Conservation (phyloP, 2,797 vertebrate species). For the Centroberyx gerrardi region DNA sequence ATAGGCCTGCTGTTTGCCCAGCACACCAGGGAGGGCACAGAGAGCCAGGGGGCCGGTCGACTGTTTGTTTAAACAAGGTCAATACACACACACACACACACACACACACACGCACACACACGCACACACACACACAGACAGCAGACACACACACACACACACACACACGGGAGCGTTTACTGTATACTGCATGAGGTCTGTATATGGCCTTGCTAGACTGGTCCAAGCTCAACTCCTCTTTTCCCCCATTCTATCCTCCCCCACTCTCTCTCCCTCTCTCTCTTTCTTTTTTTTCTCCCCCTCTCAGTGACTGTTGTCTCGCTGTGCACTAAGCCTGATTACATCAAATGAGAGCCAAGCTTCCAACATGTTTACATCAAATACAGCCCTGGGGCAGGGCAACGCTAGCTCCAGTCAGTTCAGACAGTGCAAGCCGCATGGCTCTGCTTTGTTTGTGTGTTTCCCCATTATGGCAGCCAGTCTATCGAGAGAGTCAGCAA, state of each 20-base stretch:
- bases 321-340: conserved; percentile 71
- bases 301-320: conserved; percentile 54
- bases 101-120: conserved; percentile 30
- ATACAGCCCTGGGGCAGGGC: conserved; percentile 74
- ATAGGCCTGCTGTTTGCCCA: conserved; percentile 82
- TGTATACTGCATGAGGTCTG: conserved; percentile 79
- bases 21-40: conserved; percentile 79
- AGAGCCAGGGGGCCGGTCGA: conserved; percentile 83
- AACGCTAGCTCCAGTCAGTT: conserved; percentile 59
- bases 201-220: conserved; percentile 80
- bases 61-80: conserved; percentile 88
- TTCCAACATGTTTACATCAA: conserved; percentile 80
- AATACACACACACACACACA: conserved; percentile 65
- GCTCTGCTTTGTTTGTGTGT: conserved; percentile 45
- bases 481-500: conserved; percentile 38
- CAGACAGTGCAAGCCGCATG: conserved; percentile 56
- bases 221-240: conserved; percentile 64
- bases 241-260: conserved; percentile 58
- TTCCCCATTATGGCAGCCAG: conserved; percentile 32
- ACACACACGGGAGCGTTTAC: conserved; percentile 66
- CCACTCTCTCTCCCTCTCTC: conserved; percentile 31
- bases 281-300: conserved; percentile 16
- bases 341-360: conserved; percentile 72
- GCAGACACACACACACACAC: conserved; percentile 30
- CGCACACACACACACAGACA: too few relatives aligned